phyloP scores from a whole-genome alignment of 37 sponge, comb jelly and placozoan genomes.

The Beroe ovata region DNA sequence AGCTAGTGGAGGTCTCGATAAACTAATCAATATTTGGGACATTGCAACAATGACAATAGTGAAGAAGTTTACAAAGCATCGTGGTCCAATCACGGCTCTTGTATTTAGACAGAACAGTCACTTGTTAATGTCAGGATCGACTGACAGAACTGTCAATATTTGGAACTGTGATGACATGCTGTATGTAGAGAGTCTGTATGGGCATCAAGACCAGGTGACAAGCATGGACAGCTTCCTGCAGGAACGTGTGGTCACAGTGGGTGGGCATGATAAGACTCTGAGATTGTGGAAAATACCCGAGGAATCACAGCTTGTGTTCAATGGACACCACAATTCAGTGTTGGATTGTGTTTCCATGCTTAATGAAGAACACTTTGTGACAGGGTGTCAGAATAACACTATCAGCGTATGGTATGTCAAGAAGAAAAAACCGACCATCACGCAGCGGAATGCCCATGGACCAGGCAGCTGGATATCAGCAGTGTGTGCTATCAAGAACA shows the following conservation, averaged over 20 bases:
- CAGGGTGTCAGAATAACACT: slow-evolving; percentile 85
- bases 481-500: slow-evolving; percentile 9
- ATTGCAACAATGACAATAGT: slow-evolving; percentile 70
- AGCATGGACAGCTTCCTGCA: slow-evolving; percentile 85
- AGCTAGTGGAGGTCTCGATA: slow-evolving; percentile 92
- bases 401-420: slow-evolving; percentile 81
- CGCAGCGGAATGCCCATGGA: slow-evolving; percentile 67
- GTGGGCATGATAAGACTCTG: slow-evolving; percentile 81
- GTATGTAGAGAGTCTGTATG: slow-evolving; percentile 96
- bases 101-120: slow-evolving; percentile 80
- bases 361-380: slow-evolving; percentile 84
- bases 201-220: slow-evolving; percentile 87
- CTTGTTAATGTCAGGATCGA: slow-evolving; percentile 89
- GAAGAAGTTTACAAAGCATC: slow-evolving; percentile 90
- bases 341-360: slow-evolving; percentile 84
- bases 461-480: slow-evolving; percentile 35
- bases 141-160: slow-evolving; percentile 89
- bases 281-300: slow-evolving; percentile 91
- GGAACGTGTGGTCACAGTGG: slow-evolving; percentile 89
- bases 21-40: slow-evolving; percentile 82
- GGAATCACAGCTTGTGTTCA: slow-evolving; percentile 92
- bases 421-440: slow-evolving; percentile 89
- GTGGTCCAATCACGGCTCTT: slow-evolving; percentile 81
- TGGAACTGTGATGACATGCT: slow-evolving; percentile 95
- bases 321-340: slow-evolving; percentile 86